Base-by-base conservation (phyloP, 2,888 invertebrate species). In the Electrophaes corylata region DNA sequence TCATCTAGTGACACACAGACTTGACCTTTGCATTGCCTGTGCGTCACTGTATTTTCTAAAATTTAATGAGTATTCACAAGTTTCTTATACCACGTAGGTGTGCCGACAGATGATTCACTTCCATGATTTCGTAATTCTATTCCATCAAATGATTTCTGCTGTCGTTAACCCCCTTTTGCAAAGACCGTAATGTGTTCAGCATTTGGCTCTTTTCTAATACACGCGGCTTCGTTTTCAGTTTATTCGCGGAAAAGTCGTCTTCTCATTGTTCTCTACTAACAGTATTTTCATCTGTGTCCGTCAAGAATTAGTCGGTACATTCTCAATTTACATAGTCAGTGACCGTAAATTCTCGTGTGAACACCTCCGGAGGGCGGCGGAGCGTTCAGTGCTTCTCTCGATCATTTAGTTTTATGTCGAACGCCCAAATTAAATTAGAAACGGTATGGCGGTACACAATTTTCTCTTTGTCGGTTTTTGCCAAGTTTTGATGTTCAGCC, bases 261-360 rank as follows among this genome's bases (percentile, higher is more conserved):
- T 76, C 37, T 41, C 59, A 60, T 60, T 76, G 77, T 79, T 76
- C 73, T 67, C 57, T 54, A 46, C 60, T 81, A 84, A 84, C 84
- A 75, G 84, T 84, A 77, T 72, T 73, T 78, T 75, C 60, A 76
- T 78, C 73, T 78, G 70, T 70, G 65, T 64, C 66, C 69, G 67
- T 62, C 67, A 67, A 77, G 80, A 81, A 79, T 88, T 81, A 88
- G 84, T 82, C 78, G 69, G 71, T 74, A 72, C 72, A 71, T 79
- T 79, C 81, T 73, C 83, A 79, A 91, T 91, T 88, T 88, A 86
- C 91, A 88, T 88, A 88, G 81, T 69, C 90, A 91, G 75, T 79
- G 86, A 88, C 88, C 91, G 90, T 91, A 86, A 84, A 83, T 84
- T 90, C 90, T 90, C 91, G 86, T 91, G 91, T 88, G 91, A 91